Conservation (phyloP, 2,113 vertebrate genomes). For the Garra rufa region DNA sequence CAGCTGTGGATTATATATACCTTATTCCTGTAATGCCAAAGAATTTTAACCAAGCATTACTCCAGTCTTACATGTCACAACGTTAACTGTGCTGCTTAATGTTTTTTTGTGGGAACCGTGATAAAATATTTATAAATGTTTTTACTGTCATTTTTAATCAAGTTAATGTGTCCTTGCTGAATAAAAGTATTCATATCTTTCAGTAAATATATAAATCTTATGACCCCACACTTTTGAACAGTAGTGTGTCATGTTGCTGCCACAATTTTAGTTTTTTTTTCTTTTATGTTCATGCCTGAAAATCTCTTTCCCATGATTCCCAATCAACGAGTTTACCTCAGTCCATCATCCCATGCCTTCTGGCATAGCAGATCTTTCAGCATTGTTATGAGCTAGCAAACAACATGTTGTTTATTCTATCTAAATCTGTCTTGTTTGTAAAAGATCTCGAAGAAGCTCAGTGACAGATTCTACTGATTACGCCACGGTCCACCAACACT, state of each 20-base stretch:
- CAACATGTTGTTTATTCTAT: background rate
- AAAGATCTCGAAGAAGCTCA: background rate
- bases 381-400: background rate
- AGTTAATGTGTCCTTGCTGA: background rate
- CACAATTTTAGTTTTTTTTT: background rate
- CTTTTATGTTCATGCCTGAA: background rate
- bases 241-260: background rate
- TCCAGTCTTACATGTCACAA: no score
- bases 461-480: constrained; percentile 7
- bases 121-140: background rate
- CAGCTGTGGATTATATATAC: no score
- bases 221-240: background rate
- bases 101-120: no score
- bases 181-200: background rate
- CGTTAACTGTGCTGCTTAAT: no score
- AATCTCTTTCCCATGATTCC: background rate
- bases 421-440: background rate
- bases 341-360: background rate
- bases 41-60: no score
- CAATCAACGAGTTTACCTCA: background rate
- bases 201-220: background rate
- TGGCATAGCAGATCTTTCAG: constrained; percentile 12
- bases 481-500: background rate
- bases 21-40: no score
- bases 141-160: background rate